A percentile compares a stretch with the other conserved stretches of the same genome.
phyloP scores from a whole-genome alignment of 2,888 invertebrate species.

The Oscheius myriophilus region DNA sequence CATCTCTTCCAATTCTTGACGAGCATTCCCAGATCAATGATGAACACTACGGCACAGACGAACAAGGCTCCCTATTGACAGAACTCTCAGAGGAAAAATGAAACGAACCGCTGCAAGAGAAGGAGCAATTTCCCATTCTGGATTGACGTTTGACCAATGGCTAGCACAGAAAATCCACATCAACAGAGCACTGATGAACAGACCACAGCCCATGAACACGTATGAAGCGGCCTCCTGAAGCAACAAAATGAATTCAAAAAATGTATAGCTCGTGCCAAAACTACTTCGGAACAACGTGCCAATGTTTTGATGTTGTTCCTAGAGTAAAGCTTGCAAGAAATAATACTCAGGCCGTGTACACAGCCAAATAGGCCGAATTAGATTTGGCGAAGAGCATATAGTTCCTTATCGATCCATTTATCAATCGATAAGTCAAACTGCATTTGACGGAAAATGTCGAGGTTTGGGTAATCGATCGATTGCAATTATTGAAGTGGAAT shows the following conservation, averaged over 20 bases:
- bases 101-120: slow-evolving; percentile 53
- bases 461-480: no score
- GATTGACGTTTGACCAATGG: slow-evolving; percentile 61
- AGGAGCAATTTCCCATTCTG: slow-evolving; percentile 60
- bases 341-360: no score
- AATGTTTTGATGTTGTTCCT: no score
- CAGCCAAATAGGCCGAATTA: no score
- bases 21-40: slow-evolving; percentile 43
- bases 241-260: neutral
- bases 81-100: neutral
- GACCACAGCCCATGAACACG: slow-evolving; percentile 44
- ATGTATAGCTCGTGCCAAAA: no score
- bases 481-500: no score
- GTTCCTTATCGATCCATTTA: no score
- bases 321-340: no score
- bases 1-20: slow-evolving; percentile 44
- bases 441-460: no score
- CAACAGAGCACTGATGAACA: slow-evolving; percentile 48
- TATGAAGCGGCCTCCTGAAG: slow-evolving; percentile 51
- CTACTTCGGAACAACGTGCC: no score
- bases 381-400: no score
- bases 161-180: slow-evolving; percentile 56
- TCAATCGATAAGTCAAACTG: no score
- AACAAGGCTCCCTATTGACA: slow-evolving; percentile 46
- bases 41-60: slow-evolving; percentile 38